These are phyloP conservation scores for Vulpes ferrilata DNA, from an alignment of 2,113 vertebrate species.

Conservation along the genomic window DNA sequence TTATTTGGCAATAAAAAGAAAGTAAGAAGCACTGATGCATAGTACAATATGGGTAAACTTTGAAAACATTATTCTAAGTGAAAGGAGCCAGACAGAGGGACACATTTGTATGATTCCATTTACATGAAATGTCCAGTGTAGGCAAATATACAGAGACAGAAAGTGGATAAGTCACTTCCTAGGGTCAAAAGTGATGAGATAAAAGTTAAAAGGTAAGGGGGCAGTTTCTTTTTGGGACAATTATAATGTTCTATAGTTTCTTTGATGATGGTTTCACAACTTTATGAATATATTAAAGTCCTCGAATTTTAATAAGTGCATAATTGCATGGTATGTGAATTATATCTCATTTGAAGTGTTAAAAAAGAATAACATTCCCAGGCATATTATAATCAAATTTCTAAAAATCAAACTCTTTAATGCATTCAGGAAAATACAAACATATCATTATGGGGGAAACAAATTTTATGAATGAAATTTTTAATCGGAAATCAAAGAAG, in stretches of 20 bases:
- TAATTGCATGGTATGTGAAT: neutral
- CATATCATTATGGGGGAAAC: neutral
- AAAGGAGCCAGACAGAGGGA: too few species aligned
- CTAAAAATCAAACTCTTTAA: neutral
- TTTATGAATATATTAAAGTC: neutral
- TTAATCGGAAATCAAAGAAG: neutral
- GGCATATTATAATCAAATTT: slow-evolving; percentile 2
- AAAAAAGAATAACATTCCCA: neutral
- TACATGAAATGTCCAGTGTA: too few species aligned
- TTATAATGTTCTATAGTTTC: neutral
- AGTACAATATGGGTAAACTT: too few species aligned
- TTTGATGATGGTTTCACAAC: neutral
- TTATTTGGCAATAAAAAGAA: neutral
- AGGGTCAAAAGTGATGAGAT: too few species aligned
- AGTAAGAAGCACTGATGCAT: neutral
- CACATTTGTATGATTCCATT: too few species aligned
- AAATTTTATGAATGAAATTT: slow-evolving; percentile 42
- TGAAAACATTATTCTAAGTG: too few species aligned
- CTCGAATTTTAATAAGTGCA: neutral
- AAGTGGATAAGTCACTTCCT: neutral
- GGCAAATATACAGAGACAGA: neutral
- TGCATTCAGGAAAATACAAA: neutral
- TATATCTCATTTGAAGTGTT: slow-evolving; percentile 20
- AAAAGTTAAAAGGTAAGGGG: too few species aligned
- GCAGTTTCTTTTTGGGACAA: neutral